Evolutionary conservation across 2,888 invertebrate genomes (phyloP), one percentile per base, ranked within the genome.

Genomic region (Calliopum simillimum): DNA sequence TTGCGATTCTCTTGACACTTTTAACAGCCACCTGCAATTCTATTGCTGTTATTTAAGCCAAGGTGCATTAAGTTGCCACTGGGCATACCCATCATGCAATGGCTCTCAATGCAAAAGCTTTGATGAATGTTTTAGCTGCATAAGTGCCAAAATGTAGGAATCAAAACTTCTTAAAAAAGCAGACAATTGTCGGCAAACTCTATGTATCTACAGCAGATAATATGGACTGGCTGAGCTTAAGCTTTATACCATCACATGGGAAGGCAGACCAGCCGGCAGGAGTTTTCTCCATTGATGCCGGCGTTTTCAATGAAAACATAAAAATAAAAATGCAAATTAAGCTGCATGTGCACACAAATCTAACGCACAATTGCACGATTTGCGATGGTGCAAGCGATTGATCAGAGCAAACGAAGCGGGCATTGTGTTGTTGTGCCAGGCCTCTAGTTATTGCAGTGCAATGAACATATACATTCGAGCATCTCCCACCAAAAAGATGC

Each of bases 301-400:
- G 79, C 78, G 79, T 78, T 80, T 83, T 81, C 82, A 80, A 82
- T 83, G 83, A 82, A 83, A 82, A 82, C 82, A 82, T 82, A 81
- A 81, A 82, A 82, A 82, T 83, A 83, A 82, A 83, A 82, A 83
- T 83, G 82, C 83, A 83, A 82, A 82, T 82, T 80, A 81, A 79
- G 78, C 78, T 76, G 78, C 79, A 78, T 77, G 78, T 78, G 77
- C 78, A 76, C 78, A 79, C 79, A 80, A 81, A 80, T 81, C 81
- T 81, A 81, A 81, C 81, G 81, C 81, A 81, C 81, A 81, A 81
- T 79, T 79, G 79, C 75, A 76, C 75, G 75, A 72, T 73, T 62
- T 69, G 73, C 68, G 73, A 68, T 72, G 74, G 78, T 75, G 77
- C 78, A 77, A 66, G 63, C 71, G 73, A 73, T 73, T 73, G 69